These are phyloP conservation scores for Eremophila alpestris DNA, from an alignment of 2,797 vertebrate genomes.

Conservation along the genomic window DNA sequence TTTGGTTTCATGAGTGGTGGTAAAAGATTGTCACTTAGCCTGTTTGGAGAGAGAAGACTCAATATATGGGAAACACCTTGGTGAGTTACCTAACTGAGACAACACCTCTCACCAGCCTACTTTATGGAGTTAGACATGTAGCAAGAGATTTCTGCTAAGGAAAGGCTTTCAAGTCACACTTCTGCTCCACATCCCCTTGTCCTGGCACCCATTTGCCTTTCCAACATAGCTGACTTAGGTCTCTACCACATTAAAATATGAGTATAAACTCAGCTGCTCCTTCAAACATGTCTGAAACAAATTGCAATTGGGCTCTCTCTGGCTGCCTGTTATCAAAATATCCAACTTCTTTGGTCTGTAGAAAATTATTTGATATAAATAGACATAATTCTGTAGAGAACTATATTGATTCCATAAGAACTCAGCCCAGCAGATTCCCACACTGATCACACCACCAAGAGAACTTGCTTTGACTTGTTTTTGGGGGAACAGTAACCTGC, in stretches of 20 bases:
- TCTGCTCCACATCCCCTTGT: neutral
- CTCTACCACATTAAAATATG: neutral
- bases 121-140: neutral
- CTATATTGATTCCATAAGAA: neutral
- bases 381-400: neutral
- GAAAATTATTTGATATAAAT: neutral
- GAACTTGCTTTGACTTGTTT: neutral
- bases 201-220: neutral
- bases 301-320: neutral
- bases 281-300: neutral
- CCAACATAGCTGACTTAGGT: neutral
- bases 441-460: neutral
- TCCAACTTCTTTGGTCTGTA: neutral
- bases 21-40: conserved; percentile 53
- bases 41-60: conserved; percentile 4
- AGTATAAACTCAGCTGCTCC: neutral
- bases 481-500: neutral
- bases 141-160: neutral
- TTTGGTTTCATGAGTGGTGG: neutral
- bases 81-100: neutral
- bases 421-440: neutral
- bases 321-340: neutral
- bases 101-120: neutral
- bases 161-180: neutral
- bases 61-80: neutral